Evolutionary conservation across 2,797 vertebrate genomes (phyloP).

Genomic region (Hippoglossus hippoglossus): DNA sequence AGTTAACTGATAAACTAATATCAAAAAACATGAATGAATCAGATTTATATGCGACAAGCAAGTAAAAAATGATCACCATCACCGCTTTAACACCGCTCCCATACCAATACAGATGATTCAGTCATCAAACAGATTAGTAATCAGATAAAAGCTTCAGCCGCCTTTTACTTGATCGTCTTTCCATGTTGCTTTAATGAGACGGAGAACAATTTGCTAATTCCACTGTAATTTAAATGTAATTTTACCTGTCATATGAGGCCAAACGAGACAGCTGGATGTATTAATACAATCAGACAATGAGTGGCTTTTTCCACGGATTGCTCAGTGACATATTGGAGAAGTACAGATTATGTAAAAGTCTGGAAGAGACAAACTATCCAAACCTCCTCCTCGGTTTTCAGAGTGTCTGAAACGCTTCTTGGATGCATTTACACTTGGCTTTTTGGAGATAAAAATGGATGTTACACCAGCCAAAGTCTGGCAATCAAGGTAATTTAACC

Average conservation of each 20-base stretch:
- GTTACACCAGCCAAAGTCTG: background rate
- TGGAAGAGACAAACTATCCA: background rate
- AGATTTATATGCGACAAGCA: too few relatives aligned
- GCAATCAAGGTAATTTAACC: background rate
- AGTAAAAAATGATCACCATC: too few relatives aligned
- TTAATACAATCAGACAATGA: constrained; percentile 1
- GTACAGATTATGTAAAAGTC: background rate
- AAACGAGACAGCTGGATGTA: background rate
- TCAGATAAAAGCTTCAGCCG: background rate
- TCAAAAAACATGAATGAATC: too few relatives aligned
- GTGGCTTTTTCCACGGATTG: background rate
- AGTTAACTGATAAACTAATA: too few relatives aligned
- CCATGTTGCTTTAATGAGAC: background rate
- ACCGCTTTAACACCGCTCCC: background rate
- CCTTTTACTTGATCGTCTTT: background rate
- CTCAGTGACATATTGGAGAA: background rate
- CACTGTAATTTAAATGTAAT: background rate
- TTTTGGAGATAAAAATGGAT: background rate
- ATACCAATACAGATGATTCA: background rate
- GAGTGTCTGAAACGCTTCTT: background rate
- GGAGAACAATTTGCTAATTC: background rate
- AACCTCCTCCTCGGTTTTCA: background rate
- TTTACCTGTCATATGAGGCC: background rate
- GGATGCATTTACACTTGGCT: background rate
- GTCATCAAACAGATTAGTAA: background rate